These are phyloP conservation scores for Lamellibrachia satsuma DNA, from an alignment of 2,888 invertebrate genomes.

Conservation along the genomic window DNA sequence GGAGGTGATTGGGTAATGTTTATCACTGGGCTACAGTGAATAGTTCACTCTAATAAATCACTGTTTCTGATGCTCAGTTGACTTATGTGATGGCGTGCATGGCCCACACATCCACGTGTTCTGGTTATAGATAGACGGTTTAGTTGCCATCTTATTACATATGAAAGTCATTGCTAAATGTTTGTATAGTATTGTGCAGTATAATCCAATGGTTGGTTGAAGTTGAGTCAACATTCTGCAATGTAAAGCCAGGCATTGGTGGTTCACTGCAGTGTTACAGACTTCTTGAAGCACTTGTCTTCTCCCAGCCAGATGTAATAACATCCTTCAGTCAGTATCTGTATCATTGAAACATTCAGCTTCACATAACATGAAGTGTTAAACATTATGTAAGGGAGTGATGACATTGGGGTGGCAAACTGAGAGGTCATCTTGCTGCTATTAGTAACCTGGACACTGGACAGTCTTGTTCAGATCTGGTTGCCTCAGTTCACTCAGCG, in stretches of 20 bases:
- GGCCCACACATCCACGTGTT: neutral
- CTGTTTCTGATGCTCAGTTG: neutral
- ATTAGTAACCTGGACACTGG: no score
- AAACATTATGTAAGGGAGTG: no score
- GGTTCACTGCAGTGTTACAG: neutral
- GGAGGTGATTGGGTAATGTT: neutral
- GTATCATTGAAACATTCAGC: no score
- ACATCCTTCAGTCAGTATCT: no score
- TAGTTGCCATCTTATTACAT: neutral
- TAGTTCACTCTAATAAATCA: neutral
- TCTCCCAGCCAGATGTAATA: no score
- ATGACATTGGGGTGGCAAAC: no score
- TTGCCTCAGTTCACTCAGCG: no score
- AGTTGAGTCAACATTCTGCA: neutral
- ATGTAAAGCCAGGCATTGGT: neutral
- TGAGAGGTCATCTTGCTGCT: no score
- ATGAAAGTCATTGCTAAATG: neutral
- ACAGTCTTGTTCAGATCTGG: no score
- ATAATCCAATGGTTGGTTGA: neutral
- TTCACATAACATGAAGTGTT: no score
- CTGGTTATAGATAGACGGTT: neutral
- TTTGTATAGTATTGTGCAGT: neutral
- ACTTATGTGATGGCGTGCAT: neutral
- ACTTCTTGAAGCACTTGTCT: no score
- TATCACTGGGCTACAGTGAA: neutral